Conservation (phyloP, 2,888 invertebrate genomes). For the Tachina lurida region DNA sequence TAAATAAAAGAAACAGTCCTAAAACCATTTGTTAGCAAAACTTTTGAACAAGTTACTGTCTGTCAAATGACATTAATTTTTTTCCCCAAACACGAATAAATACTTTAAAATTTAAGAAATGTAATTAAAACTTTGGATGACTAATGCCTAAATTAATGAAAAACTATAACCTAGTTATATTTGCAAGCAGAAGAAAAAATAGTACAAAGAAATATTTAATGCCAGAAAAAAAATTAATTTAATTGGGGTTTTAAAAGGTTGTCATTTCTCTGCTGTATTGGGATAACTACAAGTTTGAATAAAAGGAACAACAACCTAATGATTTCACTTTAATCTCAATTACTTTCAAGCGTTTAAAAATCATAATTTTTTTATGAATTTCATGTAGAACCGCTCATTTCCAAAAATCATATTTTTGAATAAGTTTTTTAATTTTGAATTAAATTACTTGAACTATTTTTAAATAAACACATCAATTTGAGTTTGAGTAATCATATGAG, state of each 20-base stretch:
- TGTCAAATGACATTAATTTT: slow-evolving; percentile 4
- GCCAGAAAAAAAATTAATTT: slow-evolving; percentile 61
- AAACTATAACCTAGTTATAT: slow-evolving; percentile 51
- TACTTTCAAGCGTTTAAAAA: slow-evolving; percentile 62
- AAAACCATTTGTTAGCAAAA: slow-evolving; percentile 8
- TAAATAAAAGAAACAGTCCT: neutral
- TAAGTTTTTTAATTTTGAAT: no score
- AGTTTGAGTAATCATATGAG: no score
- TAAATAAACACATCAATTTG: no score
- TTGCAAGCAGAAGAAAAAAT: neutral
- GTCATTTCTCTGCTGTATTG: slow-evolving; percentile 8
- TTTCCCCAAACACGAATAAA: slow-evolving; percentile 21
- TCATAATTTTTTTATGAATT: slow-evolving; percentile 13
- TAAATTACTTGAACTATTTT: no score
- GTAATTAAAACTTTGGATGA: slow-evolving; percentile 35
- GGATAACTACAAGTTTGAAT: slow-evolving; percentile 3
- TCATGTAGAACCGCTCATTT: neutral
- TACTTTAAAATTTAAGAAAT: slow-evolving; percentile 35
- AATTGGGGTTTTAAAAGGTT: slow-evolving; percentile 57
- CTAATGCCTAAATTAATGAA: slow-evolving; percentile 48
- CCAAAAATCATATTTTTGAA: neutral
- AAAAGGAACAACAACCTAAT: neutral
- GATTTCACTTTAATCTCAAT: slow-evolving; percentile 62
- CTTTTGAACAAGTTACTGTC: slow-evolving; percentile 2
- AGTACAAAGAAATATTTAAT: slow-evolving; percentile 41